Percentiles rank a stretch among this genome's conserved stretches.
These are phyloP conservation scores for Drosophila gunungcola DNA, from an alignment of 1,140 invertebrate genomes.

Conservation along the genomic window DNA sequence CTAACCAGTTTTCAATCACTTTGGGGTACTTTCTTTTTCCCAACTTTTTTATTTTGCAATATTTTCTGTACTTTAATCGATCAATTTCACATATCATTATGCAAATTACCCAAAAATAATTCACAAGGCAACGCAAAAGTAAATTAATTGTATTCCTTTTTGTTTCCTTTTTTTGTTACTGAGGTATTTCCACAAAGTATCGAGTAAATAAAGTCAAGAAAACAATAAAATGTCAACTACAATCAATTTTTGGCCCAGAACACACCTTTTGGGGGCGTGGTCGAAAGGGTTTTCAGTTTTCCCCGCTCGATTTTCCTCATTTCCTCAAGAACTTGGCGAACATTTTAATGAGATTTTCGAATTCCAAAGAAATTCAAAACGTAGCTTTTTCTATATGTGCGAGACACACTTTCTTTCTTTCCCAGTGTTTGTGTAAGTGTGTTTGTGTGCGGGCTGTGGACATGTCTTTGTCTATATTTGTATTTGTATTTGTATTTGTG, in stretches of 20 bases:
- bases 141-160: neutral
- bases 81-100: slow-evolving; percentile 30
- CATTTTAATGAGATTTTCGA: slow-evolving; percentile 78
- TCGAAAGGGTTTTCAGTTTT: neutral
- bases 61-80: slow-evolving; percentile 12
- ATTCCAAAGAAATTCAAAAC: slow-evolving; percentile 71
- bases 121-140: slow-evolving; percentile 18
- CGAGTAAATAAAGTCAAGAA: slow-evolving; percentile 9
- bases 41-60: slow-evolving; percentile 1
- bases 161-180: neutral
- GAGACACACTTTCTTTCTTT: slow-evolving; percentile 3
- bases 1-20: slow-evolving; percentile 3
- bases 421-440: neutral
- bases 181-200: neutral
- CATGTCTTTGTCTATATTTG: slow-evolving; percentile 17
- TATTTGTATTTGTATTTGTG: slow-evolving; percentile 16
- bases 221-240: slow-evolving; percentile 21
- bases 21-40: neutral
- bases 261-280: neutral
- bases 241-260: slow-evolving; percentile 1
- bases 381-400: slow-evolving; percentile 36
- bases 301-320: neutral
- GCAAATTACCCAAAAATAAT: slow-evolving; percentile 34
- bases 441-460: slow-evolving; percentile 8
- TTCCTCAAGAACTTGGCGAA: slow-evolving; percentile 35